Evolutionary conservation across 1,140 invertebrate species (phyloP).

Genomic region (Radopholus similis): DNA sequence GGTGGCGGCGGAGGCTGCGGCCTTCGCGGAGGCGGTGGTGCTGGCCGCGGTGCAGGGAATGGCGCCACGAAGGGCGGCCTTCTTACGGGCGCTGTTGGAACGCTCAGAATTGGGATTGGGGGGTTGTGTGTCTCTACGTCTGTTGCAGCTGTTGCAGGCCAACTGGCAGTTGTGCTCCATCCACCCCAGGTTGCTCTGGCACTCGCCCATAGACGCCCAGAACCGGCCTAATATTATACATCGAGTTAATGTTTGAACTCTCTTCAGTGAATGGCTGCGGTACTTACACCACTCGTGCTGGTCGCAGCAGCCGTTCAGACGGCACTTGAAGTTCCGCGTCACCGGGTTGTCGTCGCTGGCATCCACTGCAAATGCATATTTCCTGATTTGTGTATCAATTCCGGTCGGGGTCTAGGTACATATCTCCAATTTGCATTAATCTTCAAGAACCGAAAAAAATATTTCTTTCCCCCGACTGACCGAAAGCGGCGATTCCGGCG

Average conservation of each 20-base stretch:
- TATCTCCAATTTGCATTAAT: no score
- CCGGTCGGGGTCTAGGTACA: no score
- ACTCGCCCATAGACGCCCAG: conserved; percentile 59
- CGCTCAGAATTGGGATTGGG: not conserved
- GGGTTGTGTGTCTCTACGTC: conserved; percentile 24
- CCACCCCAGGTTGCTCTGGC: conserved; percentile 51
- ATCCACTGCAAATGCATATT: not conserved
- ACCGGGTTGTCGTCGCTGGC: conserved; percentile 49
- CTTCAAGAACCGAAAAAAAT: no score
- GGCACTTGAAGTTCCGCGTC: conserved; percentile 53
- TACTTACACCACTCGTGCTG: conserved; percentile 61
- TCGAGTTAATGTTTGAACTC: no score
- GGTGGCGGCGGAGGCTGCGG: not conserved
- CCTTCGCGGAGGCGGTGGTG: not conserved
- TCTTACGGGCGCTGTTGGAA: not conserved
- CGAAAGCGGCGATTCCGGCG: no score
- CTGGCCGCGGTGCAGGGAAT: not conserved
- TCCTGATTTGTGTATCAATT: no score
- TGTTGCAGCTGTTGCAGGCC: conserved; percentile 46
- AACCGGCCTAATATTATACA: no score
- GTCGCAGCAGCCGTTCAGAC: conserved; percentile 58
- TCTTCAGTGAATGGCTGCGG: no score
- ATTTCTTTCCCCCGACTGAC: no score
- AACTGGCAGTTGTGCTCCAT: conserved; percentile 56
- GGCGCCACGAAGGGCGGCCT: not conserved